These are phyloP conservation scores for Myotis lucifugus DNA, from an alignment of 2,113 vertebrate species.

Conservation along the genomic window DNA sequence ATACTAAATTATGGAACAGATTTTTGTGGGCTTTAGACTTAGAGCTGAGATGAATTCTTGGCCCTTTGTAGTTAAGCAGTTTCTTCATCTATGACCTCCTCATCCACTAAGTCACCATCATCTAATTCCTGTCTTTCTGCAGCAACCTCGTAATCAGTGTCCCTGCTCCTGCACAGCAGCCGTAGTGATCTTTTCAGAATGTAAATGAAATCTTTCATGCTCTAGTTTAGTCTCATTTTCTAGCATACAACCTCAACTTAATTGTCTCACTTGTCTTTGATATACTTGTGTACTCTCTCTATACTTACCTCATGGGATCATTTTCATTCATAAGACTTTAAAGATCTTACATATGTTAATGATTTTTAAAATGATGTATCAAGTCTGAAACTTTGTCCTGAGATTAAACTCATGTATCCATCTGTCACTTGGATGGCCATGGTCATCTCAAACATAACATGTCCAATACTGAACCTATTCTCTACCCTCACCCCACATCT, in stretches of 20 bases:
- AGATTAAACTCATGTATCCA: not conserved
- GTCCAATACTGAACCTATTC: not conserved
- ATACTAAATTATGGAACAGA: not conserved
- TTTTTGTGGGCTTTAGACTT: not conserved
- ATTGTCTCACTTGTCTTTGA: not conserved
- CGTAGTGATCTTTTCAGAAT: not conserved
- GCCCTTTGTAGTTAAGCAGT: not conserved
- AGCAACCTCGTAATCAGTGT: not conserved
- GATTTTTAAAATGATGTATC: not conserved
- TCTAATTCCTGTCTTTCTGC: not conserved
- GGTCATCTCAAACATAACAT: not conserved
- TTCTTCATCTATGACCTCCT: not conserved
- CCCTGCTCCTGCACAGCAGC: not conserved
- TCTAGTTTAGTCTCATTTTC: not conserved
- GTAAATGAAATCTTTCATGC: not conserved
- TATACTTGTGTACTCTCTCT: not conserved
- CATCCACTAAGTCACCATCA: not conserved
- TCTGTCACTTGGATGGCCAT: not conserved
- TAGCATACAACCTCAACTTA: not conserved
- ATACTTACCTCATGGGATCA: not conserved
- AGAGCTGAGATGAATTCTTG: not conserved
- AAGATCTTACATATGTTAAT: not conserved
- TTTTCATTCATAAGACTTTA: slow-evolving; percentile 11
- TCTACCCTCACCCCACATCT: not conserved
- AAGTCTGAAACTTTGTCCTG: not conserved